A percentile compares a stretch with the other conserved stretches of the same genome.
Conservation (phyloP, 2,797 vertebrate species). For the Enteromius thamalakanensis region DNA sequence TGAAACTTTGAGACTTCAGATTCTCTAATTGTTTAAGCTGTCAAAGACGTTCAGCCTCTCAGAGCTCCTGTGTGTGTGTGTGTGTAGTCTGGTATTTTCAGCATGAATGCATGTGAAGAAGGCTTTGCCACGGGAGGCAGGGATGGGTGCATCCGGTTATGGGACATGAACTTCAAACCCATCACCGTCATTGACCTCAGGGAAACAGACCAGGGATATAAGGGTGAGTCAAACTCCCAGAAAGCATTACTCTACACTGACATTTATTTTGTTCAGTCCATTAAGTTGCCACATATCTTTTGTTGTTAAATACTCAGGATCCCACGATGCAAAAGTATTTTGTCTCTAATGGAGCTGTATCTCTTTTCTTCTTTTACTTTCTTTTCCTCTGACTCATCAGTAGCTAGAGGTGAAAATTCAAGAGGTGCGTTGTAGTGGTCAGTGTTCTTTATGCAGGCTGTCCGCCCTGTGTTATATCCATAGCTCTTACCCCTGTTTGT, state of each 20-base stretch:
- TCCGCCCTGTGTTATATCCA: slow-evolving; percentile 64
- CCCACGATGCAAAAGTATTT: slow-evolving; percentile 22
- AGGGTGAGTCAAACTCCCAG: slow-evolving; percentile 83
- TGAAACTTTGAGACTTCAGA: background rate
- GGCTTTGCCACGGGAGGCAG: slow-evolving; percentile 97
- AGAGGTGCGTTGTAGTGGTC: slow-evolving; percentile 75
- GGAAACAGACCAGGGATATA: slow-evolving; percentile 99
- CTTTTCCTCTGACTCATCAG: slow-evolving; percentile 73
- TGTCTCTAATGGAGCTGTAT: slow-evolving; percentile 57
- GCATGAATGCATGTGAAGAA: slow-evolving; percentile 99
- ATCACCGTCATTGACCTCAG: slow-evolving; percentile 99
- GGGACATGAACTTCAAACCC: slow-evolving; percentile 99
- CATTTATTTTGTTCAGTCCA: slow-evolving; percentile 6
- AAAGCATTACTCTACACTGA: background rate
- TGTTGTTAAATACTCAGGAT: slow-evolving; percentile 21
- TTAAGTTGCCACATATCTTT: slow-evolving; percentile 4
- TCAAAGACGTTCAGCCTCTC: slow-evolving; percentile 34
- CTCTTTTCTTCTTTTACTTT: slow-evolving; percentile 50
- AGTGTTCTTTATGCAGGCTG: slow-evolving; percentile 61
- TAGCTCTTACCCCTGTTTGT: slow-evolving; percentile 67
- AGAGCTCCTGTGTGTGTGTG: slow-evolving; percentile 63
- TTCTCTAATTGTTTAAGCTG: slow-evolving; percentile 28
- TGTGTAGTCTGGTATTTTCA: slow-evolving; percentile 97
- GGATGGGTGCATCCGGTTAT: slow-evolving; percentile 96
- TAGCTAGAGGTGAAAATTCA: slow-evolving; percentile 84